These are phyloP conservation scores for Eupithecia inturbata DNA, from an alignment of 2,888 invertebrate species.

Conservation along the genomic window DNA sequence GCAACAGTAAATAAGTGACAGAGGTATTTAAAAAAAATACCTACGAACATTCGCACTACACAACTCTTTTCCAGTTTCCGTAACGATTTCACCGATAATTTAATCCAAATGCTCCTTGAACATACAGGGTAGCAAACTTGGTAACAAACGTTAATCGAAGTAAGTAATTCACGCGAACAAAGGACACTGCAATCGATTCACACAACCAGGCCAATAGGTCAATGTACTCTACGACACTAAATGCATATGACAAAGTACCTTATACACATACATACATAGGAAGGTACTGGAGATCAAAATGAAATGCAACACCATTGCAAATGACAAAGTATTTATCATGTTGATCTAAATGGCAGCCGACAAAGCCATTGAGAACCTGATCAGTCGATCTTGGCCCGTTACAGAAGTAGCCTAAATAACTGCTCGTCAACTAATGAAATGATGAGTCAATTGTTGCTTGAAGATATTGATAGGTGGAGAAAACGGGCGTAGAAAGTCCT, in stretches of 20 bases:
- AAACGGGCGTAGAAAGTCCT: neutral
- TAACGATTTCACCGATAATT: neutral
- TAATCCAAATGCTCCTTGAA: neutral
- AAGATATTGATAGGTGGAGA: neutral
- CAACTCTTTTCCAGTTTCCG: neutral
- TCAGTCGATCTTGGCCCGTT: constrained; percentile 47
- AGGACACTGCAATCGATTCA: constrained; percentile 66
- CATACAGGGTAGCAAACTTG: constrained; percentile 16
- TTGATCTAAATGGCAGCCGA: constrained; percentile 38
- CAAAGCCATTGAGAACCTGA: constrained; percentile 54
- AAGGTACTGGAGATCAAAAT: neutral
- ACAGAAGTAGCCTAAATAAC: constrained; percentile 46
- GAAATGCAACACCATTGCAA: constrained; percentile 11
- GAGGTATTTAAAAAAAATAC: neutral
- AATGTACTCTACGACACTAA: constrained; percentile 44
- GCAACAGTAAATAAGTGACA: too few species aligned
- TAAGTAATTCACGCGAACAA: constrained; percentile 39
- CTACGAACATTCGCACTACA: neutral
- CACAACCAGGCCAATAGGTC: constrained; percentile 68
- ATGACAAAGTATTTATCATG: constrained; percentile 15
- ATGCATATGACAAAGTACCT: constrained; percentile 33
- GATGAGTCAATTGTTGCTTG: constrained; percentile 19
- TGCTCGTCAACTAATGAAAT: constrained; percentile 31
- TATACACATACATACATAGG: neutral
- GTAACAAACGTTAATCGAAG: constrained; percentile 24